phyloP scores from a whole-genome alignment of 2,888 invertebrate genomes.

The Lomographa bimaculata region DNA sequence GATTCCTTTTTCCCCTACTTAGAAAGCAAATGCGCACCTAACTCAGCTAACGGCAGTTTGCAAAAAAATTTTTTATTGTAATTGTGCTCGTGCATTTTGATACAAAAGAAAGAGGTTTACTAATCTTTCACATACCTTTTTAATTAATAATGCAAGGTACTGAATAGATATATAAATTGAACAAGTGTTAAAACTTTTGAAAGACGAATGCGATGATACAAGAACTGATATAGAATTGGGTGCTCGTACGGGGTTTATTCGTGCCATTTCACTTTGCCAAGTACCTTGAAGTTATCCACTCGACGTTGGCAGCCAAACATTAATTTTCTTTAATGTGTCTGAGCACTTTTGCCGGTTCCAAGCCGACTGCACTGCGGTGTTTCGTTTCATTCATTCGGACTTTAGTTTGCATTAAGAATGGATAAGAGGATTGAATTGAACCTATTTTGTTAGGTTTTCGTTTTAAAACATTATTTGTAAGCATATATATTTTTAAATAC shows the following conservation, averaged over 20 bases:
- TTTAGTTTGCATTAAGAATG: slow-evolving; percentile 74
- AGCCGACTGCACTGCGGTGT: slow-evolving; percentile 78
- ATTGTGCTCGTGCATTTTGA: no score
- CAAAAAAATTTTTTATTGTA: no score
- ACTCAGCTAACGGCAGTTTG: no score
- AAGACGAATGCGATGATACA: slow-evolving; percentile 65
- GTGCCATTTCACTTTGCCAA: slow-evolving; percentile 79
- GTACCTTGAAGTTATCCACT: slow-evolving; percentile 71
- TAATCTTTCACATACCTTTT: no score
- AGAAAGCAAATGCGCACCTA: no score
- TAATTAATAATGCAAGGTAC: no score
- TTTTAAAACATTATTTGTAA: no score
- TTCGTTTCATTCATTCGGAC: slow-evolving; percentile 76
- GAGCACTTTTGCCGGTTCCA: slow-evolving; percentile 76
- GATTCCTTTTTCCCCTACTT: no score
- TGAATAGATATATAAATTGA: no score
- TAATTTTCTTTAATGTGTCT: slow-evolving; percentile 83
- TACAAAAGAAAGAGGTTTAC: no score
- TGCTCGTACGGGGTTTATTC: slow-evolving; percentile 66
- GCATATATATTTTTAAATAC: no score
- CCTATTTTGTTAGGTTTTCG: slow-evolving; percentile 53
- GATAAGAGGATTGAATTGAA: slow-evolving; percentile 63
- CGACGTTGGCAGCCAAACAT: slow-evolving; percentile 80
- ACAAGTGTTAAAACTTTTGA: slow-evolving; percentile 50
- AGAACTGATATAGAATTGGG: slow-evolving; percentile 71